A percentile compares a stretch with the other conserved stretches of the same genome.
Conservation (phyloP, 2,797 vertebrate genomes). For the Oreochromis mossambicus region DNA sequence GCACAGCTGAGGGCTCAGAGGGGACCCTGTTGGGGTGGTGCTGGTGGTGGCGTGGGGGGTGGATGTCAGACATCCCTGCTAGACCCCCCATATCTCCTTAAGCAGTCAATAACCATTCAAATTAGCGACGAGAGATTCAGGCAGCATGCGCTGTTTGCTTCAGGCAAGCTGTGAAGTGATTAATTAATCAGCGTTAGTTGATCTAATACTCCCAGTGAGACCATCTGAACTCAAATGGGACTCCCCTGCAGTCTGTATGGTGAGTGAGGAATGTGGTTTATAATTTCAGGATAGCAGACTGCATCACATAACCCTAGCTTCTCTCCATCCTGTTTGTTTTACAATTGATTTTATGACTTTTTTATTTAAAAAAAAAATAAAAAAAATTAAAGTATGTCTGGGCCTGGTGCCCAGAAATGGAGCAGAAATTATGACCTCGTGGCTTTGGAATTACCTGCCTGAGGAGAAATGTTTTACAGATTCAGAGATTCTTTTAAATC, state of each 20-base stretch:
- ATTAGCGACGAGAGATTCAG: neutral
- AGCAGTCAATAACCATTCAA: constrained; percentile 16
- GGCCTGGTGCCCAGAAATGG: neutral
- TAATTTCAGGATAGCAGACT: neutral
- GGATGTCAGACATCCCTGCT: neutral
- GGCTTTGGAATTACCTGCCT: neutral
- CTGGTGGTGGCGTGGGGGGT: neutral
- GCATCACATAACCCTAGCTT: neutral
- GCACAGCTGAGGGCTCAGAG: constrained; percentile 52
- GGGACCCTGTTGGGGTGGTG: constrained; percentile 9
- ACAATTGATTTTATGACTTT: neutral
- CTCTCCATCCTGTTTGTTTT: neutral
- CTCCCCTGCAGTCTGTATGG: neutral
- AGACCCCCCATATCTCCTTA: neutral
- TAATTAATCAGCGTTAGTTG: neutral
- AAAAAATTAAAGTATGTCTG: neutral
- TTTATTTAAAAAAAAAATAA: neutral
- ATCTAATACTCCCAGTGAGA: constrained; percentile 5
- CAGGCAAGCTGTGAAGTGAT: neutral
- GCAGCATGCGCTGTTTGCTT: neutral
- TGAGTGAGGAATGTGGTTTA: neutral
- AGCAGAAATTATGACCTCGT: neutral
- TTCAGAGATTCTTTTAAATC: neutral
- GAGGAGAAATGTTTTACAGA: neutral
- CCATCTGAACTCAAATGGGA: neutral